Evolutionary conservation across 2,888 invertebrate species (phyloP).

Genomic region (Eupsilia transversa): DNA sequence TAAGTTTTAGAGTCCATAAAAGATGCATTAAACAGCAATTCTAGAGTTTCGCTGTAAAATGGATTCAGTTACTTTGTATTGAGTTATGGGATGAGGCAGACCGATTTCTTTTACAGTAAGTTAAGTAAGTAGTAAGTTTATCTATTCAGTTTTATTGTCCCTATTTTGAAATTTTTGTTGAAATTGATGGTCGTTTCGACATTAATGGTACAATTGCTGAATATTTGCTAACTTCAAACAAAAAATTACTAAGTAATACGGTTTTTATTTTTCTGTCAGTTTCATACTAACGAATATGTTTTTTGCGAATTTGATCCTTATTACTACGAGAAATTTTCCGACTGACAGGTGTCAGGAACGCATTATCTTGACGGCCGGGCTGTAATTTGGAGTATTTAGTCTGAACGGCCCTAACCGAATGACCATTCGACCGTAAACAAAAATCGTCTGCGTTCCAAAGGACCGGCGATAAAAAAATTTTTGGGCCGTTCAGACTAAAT

Average conservation of each 20-base stretch:
- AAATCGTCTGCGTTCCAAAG: no score
- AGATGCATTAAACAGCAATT: conserved; percentile 9
- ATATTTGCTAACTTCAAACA: not conserved
- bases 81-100: not conserved
- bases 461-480: no score
- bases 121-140: not conserved
- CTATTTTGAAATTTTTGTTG: not conserved
- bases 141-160: not conserved
- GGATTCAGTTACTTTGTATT: conserved; percentile 12
- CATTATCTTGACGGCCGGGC: no score
- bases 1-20: conserved; percentile 20
- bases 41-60: conserved; percentile 4
- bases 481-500: no score
- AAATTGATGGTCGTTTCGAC: not conserved
- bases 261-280: not conserved
- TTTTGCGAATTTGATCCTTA: no score
- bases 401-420: no score
- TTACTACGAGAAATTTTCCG: no score
- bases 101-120: not conserved
- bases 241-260: not conserved
- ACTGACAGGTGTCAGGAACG: no score
- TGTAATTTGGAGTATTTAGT: no score
- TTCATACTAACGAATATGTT: no score
- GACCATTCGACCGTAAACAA: no score
- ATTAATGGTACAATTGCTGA: not conserved